Base-by-base conservation (phyloP, 2,113 vertebrate species). In the Leucopsar rothschildi region DNA sequence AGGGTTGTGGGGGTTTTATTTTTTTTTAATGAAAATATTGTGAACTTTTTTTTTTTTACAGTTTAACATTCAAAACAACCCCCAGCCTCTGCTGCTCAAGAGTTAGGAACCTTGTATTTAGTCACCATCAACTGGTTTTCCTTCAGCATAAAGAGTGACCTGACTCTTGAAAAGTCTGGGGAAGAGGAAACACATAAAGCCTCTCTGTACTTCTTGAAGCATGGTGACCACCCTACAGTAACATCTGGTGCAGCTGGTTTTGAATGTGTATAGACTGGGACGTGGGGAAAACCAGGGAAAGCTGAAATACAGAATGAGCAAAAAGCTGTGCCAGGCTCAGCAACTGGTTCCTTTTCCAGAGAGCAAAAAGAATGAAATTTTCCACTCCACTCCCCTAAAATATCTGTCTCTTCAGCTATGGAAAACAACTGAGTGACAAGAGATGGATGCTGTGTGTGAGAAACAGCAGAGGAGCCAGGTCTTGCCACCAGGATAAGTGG, bases 401-500 rank as follows among this genome's bases (percentile, higher is more conserved):
- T 28, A 63, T 29, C 10, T 15, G 7, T 47, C 39, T 49, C 33
- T 63, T 45, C 0, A 6, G 52, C 39, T 70, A 60, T 5, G 20
- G 25, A 39, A 47, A 27, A 57, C 23, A 90, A 50, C 22, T 61
- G n/a, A 61, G 23, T 28, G 39, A 45, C 20, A 57, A 56, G n/a
- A 91, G n/a, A 79, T 1, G 19, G 60, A 45, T 64, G 37, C 50
- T 29, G 25, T 12, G 28, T 25, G 57, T 70, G 59, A 20, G 56
- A 71, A 88, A 83, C 31, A 60, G 47, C 27, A 2, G 3, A 83
- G 52, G 21, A 86, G 29, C 5, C 24, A 84, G 40, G 42, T 71
- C 64, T 24, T 73, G 47, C 15, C 72, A 35, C 47, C 2, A 0
- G 52, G 52, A 5, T 35, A 82, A 33, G 28, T 0, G 0, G 6